Percentiles rank a stretch among this genome's conserved stretches.
Evolutionary conservation across 2,888 invertebrate genomes (phyloP).

Genomic region (Sicus ferrugineus): DNA sequence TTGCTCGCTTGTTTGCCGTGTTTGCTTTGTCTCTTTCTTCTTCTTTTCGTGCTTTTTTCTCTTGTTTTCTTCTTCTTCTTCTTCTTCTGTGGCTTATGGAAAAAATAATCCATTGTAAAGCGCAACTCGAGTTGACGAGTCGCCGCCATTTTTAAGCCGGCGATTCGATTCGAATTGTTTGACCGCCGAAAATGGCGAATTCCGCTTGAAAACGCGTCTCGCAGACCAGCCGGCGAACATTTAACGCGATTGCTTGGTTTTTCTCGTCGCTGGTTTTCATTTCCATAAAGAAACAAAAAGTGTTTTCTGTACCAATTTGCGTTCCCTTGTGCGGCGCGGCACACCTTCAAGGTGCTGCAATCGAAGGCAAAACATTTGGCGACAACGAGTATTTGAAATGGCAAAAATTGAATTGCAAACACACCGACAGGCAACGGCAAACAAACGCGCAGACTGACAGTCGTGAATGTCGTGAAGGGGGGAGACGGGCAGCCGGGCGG

Average conservation of each 20-base stretch:
- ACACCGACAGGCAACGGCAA: neutral
- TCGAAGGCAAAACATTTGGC: no score
- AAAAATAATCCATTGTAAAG: neutral
- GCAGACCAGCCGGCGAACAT: neutral
- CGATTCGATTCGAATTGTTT: neutral
- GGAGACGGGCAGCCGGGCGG: no score
- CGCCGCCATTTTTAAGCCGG: neutral
- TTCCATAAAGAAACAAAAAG: neutral
- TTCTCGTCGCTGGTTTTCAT: slow-evolving; percentile 1
- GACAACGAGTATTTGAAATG: neutral
- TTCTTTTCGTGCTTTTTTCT: no score
- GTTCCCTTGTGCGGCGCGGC: neutral
- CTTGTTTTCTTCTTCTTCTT: no score
- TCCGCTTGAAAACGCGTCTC: neutral
- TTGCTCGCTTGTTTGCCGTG: no score
- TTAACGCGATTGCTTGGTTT: neutral
- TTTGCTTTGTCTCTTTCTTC: no score
- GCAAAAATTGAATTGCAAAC: neutral
- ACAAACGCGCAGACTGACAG: neutral
- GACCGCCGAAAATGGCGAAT: slow-evolving; percentile 7
- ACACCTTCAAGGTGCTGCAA: slow-evolving; percentile 2
- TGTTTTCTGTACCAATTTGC: neutral
- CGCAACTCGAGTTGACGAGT: neutral
- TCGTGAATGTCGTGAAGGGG: neutral
- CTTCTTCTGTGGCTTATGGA: neutral